These are phyloP conservation scores for Myotis yumanensis DNA, from an alignment of 2,113 vertebrate genomes.

Conservation along the genomic window DNA sequence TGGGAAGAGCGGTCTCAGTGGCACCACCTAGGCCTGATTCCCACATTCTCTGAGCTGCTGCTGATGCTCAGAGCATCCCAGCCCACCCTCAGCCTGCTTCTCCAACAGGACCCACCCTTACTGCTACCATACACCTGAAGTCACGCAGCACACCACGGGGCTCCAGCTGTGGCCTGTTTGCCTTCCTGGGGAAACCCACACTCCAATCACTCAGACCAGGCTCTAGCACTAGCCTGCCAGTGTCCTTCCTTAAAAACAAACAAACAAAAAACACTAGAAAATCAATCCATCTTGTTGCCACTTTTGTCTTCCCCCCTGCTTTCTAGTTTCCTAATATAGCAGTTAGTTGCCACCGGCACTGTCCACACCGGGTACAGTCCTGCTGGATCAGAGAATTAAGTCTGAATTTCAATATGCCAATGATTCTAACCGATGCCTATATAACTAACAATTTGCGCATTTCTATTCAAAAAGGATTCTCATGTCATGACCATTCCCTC, in stretches of 20 bases:
- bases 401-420: not conserved
- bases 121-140: not conserved
- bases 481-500: not conserved
- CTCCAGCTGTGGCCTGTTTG: not conserved
- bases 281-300: not conserved
- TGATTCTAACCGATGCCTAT: not conserved
- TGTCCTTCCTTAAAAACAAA: not conserved
- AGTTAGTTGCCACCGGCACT: not conserved
- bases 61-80: not conserved
- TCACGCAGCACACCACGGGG: fast-evolving
- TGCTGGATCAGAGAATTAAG: not conserved
- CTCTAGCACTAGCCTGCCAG: not conserved
- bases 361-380: not conserved
- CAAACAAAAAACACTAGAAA: not conserved
- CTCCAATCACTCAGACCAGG: not conserved
- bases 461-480: not conserved
- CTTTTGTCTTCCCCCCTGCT: not conserved
- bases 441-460: not conserved
- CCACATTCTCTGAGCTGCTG: not conserved
- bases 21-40: not conserved
- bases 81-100: not conserved
- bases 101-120: not conserved
- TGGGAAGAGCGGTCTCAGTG: not conserved
- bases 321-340: not conserved
- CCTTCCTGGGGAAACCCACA: not conserved